phyloP scores from a whole-genome alignment of 2,113 vertebrate genomes.

The Cryptotis parvus region DNA sequence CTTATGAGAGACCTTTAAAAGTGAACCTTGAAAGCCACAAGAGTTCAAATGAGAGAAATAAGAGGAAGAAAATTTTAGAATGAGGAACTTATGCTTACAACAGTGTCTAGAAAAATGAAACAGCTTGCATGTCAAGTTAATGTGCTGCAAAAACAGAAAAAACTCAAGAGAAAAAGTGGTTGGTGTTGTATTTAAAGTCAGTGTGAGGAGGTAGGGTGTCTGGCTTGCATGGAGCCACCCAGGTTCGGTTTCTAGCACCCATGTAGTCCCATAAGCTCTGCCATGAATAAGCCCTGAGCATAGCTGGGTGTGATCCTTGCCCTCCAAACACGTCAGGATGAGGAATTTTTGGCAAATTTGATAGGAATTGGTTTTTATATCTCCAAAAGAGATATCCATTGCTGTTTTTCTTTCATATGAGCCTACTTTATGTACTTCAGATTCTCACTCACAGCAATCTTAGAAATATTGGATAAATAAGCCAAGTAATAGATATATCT shows the following conservation, averaged over 20 bases:
- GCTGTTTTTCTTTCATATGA: not conserved
- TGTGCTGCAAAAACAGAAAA: not conserved
- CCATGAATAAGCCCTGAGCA: too few relatives aligned
- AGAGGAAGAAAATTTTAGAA: conserved; percentile 42
- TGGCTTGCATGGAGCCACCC: too few relatives aligned
- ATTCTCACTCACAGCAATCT: not conserved
- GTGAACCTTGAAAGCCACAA: conserved; percentile 50
- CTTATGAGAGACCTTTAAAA: conserved; percentile 60
- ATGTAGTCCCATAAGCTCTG: too few relatives aligned
- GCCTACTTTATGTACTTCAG: not conserved
- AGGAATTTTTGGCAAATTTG: not conserved
- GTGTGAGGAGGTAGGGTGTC: too few relatives aligned
- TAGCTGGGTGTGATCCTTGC: too few relatives aligned
- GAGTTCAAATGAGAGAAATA: conserved; percentile 40
- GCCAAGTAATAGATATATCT: not conserved
- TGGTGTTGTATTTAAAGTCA: too few relatives aligned
- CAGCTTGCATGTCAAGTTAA: not conserved
- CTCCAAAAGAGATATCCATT: not conserved
- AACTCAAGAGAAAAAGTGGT: not conserved
- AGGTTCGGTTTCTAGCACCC: too few relatives aligned
- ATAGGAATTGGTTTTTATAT: not conserved
- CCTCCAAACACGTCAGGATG: not conserved
- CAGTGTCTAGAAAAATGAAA: not conserved
- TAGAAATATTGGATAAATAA: not conserved
- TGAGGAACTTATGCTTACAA: not conserved